These are phyloP conservation scores for Acromyrmex echinatior DNA, from an alignment of 1,140 invertebrate species.

Conservation along the genomic window DNA sequence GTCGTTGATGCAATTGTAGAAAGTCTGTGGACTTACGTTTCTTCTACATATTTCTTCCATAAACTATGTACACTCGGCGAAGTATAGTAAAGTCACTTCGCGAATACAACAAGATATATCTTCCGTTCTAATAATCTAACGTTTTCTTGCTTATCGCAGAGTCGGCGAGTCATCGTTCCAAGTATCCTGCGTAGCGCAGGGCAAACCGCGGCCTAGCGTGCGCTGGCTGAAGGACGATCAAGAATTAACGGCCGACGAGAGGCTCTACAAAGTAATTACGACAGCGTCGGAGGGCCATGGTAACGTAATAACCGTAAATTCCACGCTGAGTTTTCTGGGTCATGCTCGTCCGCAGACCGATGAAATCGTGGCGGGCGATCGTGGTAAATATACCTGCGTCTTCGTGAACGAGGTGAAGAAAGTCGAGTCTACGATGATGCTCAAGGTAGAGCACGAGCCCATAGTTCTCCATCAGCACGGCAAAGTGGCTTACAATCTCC, in stretches of 20 bases:
- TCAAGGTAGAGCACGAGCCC: conserved; percentile 96
- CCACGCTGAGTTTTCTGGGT: conserved; percentile 93
- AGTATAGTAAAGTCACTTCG: conserved; percentile 10
- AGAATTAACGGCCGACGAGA: conserved; percentile 91
- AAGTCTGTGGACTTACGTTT: conserved; percentile 32
- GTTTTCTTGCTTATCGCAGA: conserved; percentile 81
- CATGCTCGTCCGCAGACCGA: conserved; percentile 91
- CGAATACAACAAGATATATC: conserved; percentile 45
- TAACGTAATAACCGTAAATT: conserved; percentile 93
- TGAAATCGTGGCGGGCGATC: conserved; percentile 93
- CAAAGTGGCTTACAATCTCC: conserved; percentile 95
- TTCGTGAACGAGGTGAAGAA: conserved; percentile 96
- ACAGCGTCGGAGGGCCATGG: conserved; percentile 91
- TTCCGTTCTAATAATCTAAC: conserved; percentile 55
- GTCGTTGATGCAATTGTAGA: conserved; percentile 29
- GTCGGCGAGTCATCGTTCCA: conserved; percentile 94
- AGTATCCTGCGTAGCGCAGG: conserved; percentile 93
- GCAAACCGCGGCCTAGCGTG: conserved; percentile 94
- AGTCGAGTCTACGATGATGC: conserved; percentile 94
- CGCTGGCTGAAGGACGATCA: conserved; percentile 95
- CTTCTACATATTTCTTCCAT: not conserved
- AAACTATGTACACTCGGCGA: not conserved
- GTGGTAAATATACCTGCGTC: conserved; percentile 94
- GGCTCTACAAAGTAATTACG: conserved; percentile 93
- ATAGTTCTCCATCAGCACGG: conserved; percentile 94